Conservation (phyloP, 2,113 vertebrate genomes). For the Glaucomys volans region DNA sequence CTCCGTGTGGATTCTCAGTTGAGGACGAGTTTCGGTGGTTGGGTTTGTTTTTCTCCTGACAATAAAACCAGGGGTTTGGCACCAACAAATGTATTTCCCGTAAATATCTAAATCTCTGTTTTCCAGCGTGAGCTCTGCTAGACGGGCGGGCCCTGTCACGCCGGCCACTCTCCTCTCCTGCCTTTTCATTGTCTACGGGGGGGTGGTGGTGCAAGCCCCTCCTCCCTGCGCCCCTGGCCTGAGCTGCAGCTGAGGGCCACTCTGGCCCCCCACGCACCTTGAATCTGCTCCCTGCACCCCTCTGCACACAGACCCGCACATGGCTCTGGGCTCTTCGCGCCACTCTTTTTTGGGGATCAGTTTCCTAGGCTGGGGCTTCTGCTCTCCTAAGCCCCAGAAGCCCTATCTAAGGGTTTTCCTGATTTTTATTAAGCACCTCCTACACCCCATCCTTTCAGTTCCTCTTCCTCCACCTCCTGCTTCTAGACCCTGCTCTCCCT, state of each 20-base stretch:
- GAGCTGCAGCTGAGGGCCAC: background rate
- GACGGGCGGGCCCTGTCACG: conserved; percentile 82
- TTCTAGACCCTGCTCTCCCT: background rate
- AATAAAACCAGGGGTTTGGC: conserved; percentile 85
- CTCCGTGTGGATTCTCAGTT: conserved; percentile 79
- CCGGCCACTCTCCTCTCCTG: background rate
- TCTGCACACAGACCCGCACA: background rate
- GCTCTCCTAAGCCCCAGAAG: background rate
- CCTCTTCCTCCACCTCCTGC: background rate
- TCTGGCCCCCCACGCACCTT: background rate
- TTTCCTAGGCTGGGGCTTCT: background rate
- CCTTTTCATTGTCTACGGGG: background rate
- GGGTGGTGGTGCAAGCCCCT: background rate
- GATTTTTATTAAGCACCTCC: conserved; percentile 5
- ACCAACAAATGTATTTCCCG: conserved; percentile 74
- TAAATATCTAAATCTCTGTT: conserved; percentile 83
- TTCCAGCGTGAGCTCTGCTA: conserved; percentile 68
- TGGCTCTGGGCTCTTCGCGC: fast-evolving
- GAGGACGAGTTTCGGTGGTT: conserved; percentile 85
- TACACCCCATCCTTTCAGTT: background rate
- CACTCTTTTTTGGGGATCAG: background rate
- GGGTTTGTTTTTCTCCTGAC: conserved; percentile 80
- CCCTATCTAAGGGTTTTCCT: background rate
- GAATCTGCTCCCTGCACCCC: background rate
- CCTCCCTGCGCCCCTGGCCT: fast-evolving